Conservation (phyloP, 2,797 vertebrate species). For the Lycodopsis pacificus region DNA sequence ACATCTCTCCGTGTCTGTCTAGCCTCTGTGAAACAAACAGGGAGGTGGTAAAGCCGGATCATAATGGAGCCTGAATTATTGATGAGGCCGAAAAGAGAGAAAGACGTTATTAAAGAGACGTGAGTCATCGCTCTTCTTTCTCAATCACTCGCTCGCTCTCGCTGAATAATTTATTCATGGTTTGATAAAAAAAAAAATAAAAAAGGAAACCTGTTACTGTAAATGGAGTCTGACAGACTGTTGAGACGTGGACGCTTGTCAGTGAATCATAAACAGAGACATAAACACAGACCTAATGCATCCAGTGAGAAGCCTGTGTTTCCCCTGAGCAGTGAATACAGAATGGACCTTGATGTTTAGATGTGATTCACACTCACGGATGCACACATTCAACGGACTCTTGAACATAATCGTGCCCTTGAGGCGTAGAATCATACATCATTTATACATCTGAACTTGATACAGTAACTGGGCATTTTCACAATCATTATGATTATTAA, state of each 20-base stretch:
- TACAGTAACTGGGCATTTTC: not conserved
- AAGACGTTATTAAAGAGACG: constrained; percentile 73
- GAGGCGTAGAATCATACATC: not conserved
- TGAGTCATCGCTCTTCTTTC: constrained; percentile 43
- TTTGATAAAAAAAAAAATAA: constrained; percentile 47
- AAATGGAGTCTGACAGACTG: constrained; percentile 58
- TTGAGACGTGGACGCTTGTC: constrained; percentile 40
- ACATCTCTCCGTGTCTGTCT: constrained; percentile 14
- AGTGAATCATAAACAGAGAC: constrained; percentile 46
- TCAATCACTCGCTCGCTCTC: constrained; percentile 57
- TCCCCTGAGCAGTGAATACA: constrained; percentile 44
- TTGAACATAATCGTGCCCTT: not conserved
- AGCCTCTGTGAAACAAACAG: constrained; percentile 59
- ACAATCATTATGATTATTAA: not conserved
- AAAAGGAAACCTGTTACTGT: constrained; percentile 55
- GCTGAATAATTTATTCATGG: constrained; percentile 75
- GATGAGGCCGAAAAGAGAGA: constrained; percentile 60
- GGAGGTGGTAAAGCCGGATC: constrained; percentile 49
- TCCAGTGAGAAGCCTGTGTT: constrained; percentile 26
- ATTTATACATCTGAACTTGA: constrained; percentile 9
- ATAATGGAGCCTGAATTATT: constrained; percentile 81
- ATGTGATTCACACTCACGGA: constrained; percentile 35
- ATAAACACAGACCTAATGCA: constrained; percentile 53
- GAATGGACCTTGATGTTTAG: constrained; percentile 32
- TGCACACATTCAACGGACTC: constrained; percentile 2